A percentile compares a stretch with the other conserved stretches of the same genome.
Conservation (phyloP, 2,113 vertebrate genomes). For the Jaculus jaculus region DNA sequence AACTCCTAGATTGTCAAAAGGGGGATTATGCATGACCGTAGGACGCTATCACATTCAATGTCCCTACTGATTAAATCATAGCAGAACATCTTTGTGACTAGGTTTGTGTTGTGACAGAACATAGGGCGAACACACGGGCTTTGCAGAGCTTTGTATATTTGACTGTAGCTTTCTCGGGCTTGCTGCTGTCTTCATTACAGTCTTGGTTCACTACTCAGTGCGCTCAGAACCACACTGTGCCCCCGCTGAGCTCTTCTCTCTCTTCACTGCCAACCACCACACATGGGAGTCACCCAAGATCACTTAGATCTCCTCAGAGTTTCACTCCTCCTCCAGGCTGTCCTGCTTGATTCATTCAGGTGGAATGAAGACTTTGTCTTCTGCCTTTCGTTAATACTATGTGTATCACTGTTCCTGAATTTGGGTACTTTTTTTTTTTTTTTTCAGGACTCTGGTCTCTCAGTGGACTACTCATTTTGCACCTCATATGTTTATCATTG, state of each 20-base stretch:
- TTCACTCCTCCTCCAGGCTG: not conserved
- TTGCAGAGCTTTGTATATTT: not conserved
- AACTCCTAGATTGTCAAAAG: not conserved
- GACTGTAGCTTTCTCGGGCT: not conserved
- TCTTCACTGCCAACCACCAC: not conserved
- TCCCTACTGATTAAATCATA: not conserved
- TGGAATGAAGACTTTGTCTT: not conserved
- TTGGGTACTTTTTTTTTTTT: not conserved
- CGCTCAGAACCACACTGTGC: not conserved
- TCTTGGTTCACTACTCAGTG: not conserved
- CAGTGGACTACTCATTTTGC: not conserved
- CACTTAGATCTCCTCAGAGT: not conserved
- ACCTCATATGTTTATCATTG: not conserved
- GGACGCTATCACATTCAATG: not conserved
- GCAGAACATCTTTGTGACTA: not conserved
- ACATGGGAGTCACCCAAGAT: not conserved
- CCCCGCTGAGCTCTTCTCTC: fast-evolving
- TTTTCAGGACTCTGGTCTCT: not conserved
- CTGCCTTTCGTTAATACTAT: too few species aligned
- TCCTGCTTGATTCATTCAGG: not conserved
- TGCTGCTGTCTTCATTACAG: not conserved
- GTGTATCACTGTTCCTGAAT: not conserved
- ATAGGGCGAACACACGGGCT: not conserved
- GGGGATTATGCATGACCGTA: not conserved
- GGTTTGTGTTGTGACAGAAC: not conserved